Percentiles rank a stretch among this genome's conserved stretches.
Evolutionary conservation across 2,797 vertebrate species (phyloP).

Genomic region (Rhinella marina): DNA sequence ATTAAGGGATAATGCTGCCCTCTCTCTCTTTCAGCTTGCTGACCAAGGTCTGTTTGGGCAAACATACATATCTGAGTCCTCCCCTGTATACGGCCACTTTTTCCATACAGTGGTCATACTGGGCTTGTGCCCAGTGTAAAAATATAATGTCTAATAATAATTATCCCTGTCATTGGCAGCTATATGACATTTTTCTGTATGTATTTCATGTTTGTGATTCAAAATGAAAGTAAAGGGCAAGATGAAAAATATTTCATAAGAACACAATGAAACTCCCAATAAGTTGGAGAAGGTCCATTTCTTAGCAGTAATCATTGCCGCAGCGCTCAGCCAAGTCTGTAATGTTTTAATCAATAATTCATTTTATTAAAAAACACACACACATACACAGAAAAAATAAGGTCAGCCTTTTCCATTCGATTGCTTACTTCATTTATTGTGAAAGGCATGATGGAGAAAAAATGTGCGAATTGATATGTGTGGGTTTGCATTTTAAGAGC

Average conservation of each 20-base stretch:
- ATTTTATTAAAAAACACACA: constrained; percentile 57
- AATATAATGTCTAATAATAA: constrained; percentile 3
- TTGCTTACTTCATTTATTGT: constrained; percentile 45
- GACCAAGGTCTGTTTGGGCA: too few species aligned
- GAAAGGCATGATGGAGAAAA: constrained; percentile 36
- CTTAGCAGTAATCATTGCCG: constrained; percentile 52
- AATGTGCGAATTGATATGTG: constrained; percentile 24
- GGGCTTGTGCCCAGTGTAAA: neutral
- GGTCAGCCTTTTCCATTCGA: constrained; percentile 47
- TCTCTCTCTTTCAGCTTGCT: too few species aligned
- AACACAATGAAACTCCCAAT: constrained; percentile 47
- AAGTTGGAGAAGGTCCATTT: constrained; percentile 48
- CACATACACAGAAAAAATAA: constrained; percentile 49
- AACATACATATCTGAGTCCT: too few species aligned
- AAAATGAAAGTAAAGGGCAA: constrained; percentile 18
- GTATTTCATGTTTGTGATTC: neutral
- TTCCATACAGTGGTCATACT: neutral
- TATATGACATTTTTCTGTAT: neutral
- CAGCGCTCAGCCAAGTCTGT: constrained; percentile 54
- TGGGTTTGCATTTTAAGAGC: constrained; percentile 44
- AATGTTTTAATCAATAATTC: constrained; percentile 61
- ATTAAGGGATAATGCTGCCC: too few species aligned
- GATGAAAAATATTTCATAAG: constrained; percentile 32
- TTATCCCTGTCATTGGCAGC: neutral
- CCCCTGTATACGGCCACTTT: neutral